Evolutionary conservation across 2,797 vertebrate species (phyloP), one percentile per base, ranked within the genome.

Genomic region (Hirundo rustica): DNA sequence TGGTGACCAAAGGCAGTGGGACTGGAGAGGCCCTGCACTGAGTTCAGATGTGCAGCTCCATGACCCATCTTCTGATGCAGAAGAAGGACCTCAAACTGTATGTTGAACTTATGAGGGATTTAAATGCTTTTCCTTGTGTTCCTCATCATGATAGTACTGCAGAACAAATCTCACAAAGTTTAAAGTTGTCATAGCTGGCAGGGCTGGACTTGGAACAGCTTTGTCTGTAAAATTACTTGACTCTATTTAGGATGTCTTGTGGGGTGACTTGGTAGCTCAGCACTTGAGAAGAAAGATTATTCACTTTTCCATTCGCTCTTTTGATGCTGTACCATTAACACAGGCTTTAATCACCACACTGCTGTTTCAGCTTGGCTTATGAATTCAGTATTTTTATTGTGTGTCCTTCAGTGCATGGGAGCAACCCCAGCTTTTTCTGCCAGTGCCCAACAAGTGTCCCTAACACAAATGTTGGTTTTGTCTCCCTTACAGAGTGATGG

Each of bases 41-140:
- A 96, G 97, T 88, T 98, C 98, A 11, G 98, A 99, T 88, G 96
- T 95, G 25, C 98, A 97, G 58, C 97, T 98, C 64, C 98, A 98
- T 68, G 98, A 98, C 76, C 85, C 96, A 54, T 97, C 95, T 21
- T 84, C 92, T 19, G 84, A 91, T 77, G 91, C 92, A 38, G 98
- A 98, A 91, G 97, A 98, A 94, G 96, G 97, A 74, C 96, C 96
- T 18, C 96, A 98, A 94, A 84, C 74, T 23, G 99, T 99, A 98
- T 11, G 98, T 93, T 78, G 66, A 54, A 32, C 51, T 89, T 66
- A 16, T 16, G 10, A 14, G 3, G 45, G 10, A 62, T 51, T 76
- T 51, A 48, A 72, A 66, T 47, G 32, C 16, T 2, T 89, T 80
- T 87, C 21, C 7, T 54, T 16, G 0, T 48, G 8, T 36, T 60